phyloP scores from a whole-genome alignment of 1,140 invertebrate genomes.

The Dufourea novaeangliae region DNA sequence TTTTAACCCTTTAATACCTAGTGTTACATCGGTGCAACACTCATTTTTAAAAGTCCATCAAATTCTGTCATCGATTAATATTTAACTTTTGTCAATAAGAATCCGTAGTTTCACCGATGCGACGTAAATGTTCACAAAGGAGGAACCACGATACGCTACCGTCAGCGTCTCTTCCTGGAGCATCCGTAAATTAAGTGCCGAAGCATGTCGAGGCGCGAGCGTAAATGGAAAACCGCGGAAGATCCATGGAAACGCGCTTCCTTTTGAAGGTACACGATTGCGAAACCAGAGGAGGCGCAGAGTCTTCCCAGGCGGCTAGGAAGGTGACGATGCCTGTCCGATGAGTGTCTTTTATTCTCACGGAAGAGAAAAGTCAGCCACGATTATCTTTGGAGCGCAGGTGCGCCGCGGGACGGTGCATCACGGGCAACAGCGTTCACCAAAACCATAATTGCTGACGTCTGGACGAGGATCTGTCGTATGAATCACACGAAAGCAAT shows the following conservation, averaged over 20 bases:
- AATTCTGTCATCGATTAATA: too few species aligned
- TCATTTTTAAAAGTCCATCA: too few species aligned
- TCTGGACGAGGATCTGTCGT: constrained; percentile 7
- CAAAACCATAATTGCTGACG: constrained; percentile 52
- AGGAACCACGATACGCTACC: background rate
- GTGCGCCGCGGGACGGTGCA: constrained; percentile 48
- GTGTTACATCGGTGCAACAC: too few species aligned
- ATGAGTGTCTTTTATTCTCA: constrained; percentile 70
- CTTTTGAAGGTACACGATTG: constrained; percentile 43
- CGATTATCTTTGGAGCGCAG: constrained; percentile 47
- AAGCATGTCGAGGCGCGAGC: background rate
- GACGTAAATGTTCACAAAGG: too few species aligned
- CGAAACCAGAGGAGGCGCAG: constrained; percentile 21
- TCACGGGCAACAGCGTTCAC: constrained; percentile 22
- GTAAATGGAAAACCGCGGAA: constrained; percentile 36
- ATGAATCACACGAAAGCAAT: constrained; percentile 42
- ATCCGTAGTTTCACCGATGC: too few species aligned
- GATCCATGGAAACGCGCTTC: constrained; percentile 8
- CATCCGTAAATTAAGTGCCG: background rate
- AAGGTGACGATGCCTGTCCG: constrained; percentile 63
- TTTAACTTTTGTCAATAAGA: too few species aligned
- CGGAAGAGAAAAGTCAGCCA: constrained; percentile 64
- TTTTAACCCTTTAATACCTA: too few species aligned
- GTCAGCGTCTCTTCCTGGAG: background rate
- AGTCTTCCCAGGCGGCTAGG: constrained; percentile 46